phyloP scores from a whole-genome alignment of 1,140 invertebrate species.

The Campoletis sonorensis region DNA sequence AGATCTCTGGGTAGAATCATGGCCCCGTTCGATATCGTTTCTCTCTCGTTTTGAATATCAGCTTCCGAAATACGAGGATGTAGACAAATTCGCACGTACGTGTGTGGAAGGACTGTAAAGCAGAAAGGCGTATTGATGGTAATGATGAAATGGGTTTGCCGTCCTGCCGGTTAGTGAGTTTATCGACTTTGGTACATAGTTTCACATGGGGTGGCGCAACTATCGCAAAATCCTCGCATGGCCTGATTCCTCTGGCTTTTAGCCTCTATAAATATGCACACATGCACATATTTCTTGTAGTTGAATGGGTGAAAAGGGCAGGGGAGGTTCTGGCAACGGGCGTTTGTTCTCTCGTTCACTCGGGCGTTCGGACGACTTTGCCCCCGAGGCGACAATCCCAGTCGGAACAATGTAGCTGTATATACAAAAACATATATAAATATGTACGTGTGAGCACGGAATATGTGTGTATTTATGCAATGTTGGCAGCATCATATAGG shows the following conservation, averaged over 20 bases:
- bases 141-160: neutral
- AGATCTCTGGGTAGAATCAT: neutral
- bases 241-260: slow-evolving; percentile 11
- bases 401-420: neutral
- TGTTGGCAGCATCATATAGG: slow-evolving; percentile 43
- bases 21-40: neutral
- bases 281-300: neutral
- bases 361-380: slow-evolving; percentile 43
- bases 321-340: neutral
- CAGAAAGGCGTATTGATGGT: neutral
- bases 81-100: neutral
- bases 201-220: neutral
- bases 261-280: neutral
- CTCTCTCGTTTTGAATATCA: neutral
- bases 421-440: neutral
- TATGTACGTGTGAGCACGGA: neutral
- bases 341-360: slow-evolving; percentile 40
- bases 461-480: slow-evolving; percentile 24
- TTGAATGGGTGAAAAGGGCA: neutral
- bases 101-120: neutral
- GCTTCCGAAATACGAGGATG: too few species aligned
- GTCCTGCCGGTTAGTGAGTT: slow-evolving; percentile 48
- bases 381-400: slow-evolving; percentile 35
- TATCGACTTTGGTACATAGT: slow-evolving; percentile 10
- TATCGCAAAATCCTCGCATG: slow-evolving; percentile 21